Conservation (phyloP, 1,140 invertebrate species). For the Drosophila leontia region DNA sequence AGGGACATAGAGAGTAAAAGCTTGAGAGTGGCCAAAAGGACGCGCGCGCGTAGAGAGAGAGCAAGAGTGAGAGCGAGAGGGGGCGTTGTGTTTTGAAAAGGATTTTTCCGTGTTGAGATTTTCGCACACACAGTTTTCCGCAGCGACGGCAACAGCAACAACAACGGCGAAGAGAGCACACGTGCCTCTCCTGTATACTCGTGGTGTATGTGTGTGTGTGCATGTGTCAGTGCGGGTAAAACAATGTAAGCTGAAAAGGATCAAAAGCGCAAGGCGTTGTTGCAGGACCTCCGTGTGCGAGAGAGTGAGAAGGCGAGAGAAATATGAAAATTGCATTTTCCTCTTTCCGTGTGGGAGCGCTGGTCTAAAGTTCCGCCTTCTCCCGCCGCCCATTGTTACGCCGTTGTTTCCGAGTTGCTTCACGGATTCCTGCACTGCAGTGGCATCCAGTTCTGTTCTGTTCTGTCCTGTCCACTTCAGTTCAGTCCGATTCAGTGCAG, state of each 20-base stretch:
- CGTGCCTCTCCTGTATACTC: conserved; percentile 32
- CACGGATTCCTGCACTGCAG: conserved; percentile 32
- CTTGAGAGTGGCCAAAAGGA: conserved; percentile 10
- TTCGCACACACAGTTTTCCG: conserved; percentile 28
- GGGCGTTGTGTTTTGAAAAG: conserved; percentile 68
- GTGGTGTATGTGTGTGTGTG: conserved; percentile 21
- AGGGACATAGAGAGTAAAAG: conserved; percentile 5
- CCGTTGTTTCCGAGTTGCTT: conserved; percentile 6
- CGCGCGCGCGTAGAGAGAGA: conserved; percentile 25
- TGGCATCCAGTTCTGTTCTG: conserved; percentile 15
- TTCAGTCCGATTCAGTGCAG: conserved; percentile 2
- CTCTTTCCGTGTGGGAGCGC: conserved; percentile 55
- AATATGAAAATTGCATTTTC: conserved; percentile 79
- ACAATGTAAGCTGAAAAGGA: conserved; percentile 66
- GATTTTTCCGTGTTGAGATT: conserved; percentile 66
- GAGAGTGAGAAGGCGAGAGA: conserved; percentile 21
- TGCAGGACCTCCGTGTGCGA: conserved; percentile 35
- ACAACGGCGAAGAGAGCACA: conserved; percentile 36
- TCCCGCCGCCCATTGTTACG: conserved; percentile 13
- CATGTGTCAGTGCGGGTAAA: conserved; percentile 33
- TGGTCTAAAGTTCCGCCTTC: conserved; percentile 41
- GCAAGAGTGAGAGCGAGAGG: conserved; percentile 25
- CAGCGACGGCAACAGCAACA: conserved; percentile 19
- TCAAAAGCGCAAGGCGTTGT: conserved; percentile 64
- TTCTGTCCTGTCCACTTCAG: conserved; percentile 13